Evolutionary conservation across 2,888 invertebrate species (phyloP), one percentile per base, ranked within the genome.

Genomic region (Exocentrus adspersus): DNA sequence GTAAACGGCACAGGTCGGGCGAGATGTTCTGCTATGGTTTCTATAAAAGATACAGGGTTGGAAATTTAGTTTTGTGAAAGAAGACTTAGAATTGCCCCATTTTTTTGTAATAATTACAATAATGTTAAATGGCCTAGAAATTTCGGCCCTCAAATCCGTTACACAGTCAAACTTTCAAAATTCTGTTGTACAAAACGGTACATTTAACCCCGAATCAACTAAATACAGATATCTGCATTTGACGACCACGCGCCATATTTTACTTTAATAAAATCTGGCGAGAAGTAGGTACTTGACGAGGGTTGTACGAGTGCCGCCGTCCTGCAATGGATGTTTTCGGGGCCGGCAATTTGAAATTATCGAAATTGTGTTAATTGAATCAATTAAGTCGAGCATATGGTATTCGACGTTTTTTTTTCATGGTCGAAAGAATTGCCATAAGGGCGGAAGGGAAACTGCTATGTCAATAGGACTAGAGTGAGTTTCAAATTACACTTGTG

Each of bases 311-410:
- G 53, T 21, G 41, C 53, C 21, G 16, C 20, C 14, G 24, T 9
- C 42, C 52, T 24, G 53, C 20, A 16, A 20, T 41, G n/a, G 41
- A 53, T 21, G 42, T 28, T 52, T 52, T 53, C 42, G n/a, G 41
- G 51, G 21, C 17, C 32, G 41, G 42, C 56, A 67, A 65, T 64
- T 60, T 14, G 58, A 51, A 58, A 51, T 60, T 66, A 68, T 64
- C 53, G 62, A 57, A 64, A 67, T 62, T 63, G 58, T 50, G 50
- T 62, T 65, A 66, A 62, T 68, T 64, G 65, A 68, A 60, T 68
- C 64, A 62, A 64, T 65, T 65, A 62, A 50, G 52, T 48, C 32
- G 30, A 53, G 45, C 41, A 41, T 16, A 14, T 30, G 28, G 12
- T 10, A 17, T 32, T 30, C 14, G 30, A 14, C n/a, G 51, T 17